Evolutionary conservation across 2,888 invertebrate species (phyloP), one percentile per base, ranked within the genome.

Genomic region (Caenorhabditis panamensis): DNA sequence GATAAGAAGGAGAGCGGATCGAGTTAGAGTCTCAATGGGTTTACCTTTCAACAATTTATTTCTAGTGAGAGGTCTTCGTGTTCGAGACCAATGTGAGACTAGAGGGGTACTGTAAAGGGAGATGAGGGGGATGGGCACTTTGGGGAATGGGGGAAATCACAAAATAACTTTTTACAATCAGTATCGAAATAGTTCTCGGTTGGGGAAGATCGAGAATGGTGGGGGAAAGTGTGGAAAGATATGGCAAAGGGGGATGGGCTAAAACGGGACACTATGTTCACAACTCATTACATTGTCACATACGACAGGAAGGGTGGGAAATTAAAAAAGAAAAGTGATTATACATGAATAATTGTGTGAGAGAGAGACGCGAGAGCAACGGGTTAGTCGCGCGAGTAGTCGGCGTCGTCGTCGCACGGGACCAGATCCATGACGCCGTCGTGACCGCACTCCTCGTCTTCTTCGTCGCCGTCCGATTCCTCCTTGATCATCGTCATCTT

Each of bases 401-500:
- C 58, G 13, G 11, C 18, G 51, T 49, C 58, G 11, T 73, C 51
- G 36, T 63, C 58, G 22, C 31, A 47, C 22, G 51, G 53, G 51
- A 54, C 54, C 44, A 24, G 61, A 61, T 44, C 6, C 26, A 26
- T 8, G 47, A n/a, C 47, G 18, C 47, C 51, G 13, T 51, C 51
- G 20, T 51, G 6, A 16, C 13, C 41, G 3, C 41, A 5, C 6
- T 9, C 53, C 1, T 56, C 47, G 16, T 41, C 37, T 0, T 51
- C 73, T 1, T 69, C 79, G 0, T 73, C 75, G 20, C 54, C 75
- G 13, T 37, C 37, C 54, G 68, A 58, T 47, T 81, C 79, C 44
- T 83, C 83, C 37, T 79, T 72, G 53, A 76, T 79, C 20, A 76
- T 66, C n/a, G 64, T 72, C 77, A 79, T 79, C 67, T 67, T 71